Conservation (phyloP, 1,140 invertebrate species). For the Drosophila setifemur region DNA sequence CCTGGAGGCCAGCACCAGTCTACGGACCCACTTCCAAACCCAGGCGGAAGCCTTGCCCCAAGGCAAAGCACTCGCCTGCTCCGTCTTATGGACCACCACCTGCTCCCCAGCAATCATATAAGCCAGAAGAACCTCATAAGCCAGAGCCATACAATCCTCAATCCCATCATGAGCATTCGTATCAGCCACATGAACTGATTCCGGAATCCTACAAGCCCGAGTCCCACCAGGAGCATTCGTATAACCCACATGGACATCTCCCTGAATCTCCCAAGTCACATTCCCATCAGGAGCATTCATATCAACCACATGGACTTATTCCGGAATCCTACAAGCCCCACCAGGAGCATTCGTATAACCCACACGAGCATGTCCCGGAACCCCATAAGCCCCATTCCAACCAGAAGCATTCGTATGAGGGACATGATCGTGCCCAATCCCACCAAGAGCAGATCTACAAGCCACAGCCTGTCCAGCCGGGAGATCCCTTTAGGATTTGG, state of each 20-base stretch:
- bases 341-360: neutral
- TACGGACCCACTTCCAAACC: neutral
- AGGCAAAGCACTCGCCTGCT: neutral
- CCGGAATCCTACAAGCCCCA: neutral
- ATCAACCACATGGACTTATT: too few relatives aligned
- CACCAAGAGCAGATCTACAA: neutral
- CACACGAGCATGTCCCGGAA: too few relatives aligned
- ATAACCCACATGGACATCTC: neutral
- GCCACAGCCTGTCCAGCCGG: conserved; percentile 1
- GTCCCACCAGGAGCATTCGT: neutral
- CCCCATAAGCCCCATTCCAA: too few relatives aligned
- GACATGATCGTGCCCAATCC: too few relatives aligned
- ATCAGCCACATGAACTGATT: neutral
- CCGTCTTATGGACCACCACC: neutral
- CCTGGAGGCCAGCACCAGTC: neutral
- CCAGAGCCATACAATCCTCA: neutral
- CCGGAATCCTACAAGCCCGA: neutral
- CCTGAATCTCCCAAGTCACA: too few relatives aligned
- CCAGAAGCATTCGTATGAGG: too few relatives aligned
- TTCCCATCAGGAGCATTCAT: too few relatives aligned
- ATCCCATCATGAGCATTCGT: neutral
- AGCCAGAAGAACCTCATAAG: neutral
- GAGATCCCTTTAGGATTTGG: conserved; percentile 32
- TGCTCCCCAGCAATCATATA: neutral
- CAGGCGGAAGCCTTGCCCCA: conserved; percentile 2